Evolutionary conservation across 2,113 vertebrate species (phyloP).

Genomic region (Collichthys lucidus): DNA sequence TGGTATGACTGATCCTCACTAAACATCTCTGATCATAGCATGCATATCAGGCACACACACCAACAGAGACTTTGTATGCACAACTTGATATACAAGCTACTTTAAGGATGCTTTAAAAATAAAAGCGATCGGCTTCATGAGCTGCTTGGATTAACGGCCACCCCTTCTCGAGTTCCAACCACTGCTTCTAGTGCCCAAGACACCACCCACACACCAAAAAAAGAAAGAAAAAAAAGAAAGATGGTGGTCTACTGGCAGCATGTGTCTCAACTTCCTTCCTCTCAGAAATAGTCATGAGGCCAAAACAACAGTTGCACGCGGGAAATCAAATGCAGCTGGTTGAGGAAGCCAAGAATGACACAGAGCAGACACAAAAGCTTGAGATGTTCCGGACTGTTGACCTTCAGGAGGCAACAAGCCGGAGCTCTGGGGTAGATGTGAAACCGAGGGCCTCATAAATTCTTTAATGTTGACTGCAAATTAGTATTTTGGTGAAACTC

Average conservation of each 20-base stretch:
- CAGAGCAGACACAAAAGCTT: neutral
- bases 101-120: constrained; percentile 6
- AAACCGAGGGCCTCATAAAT: neutral
- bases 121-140: constrained; percentile 14
- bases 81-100: neutral
- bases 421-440: neutral
- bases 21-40: neutral
- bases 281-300: constrained; percentile 42
- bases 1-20: neutral
- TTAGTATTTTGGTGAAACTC: neutral
- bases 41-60: too few relatives aligned
- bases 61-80: too few relatives aligned
- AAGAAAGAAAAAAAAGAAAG: neutral
- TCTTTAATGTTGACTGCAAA: neutral
- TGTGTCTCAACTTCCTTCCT: constrained; percentile 72
- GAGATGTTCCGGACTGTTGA: constrained; percentile 4
- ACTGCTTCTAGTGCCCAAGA: neutral
- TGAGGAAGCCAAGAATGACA: neutral
- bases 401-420: neutral
- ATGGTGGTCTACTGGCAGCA: constrained; percentile 24
- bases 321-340: constrained; percentile 52
- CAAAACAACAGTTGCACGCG: constrained; percentile 36
- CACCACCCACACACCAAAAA: constrained; percentile 7
- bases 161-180: neutral
- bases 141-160: neutral